Conservation (phyloP, 1,140 invertebrate species). For the Oscheius sp. region DNA sequence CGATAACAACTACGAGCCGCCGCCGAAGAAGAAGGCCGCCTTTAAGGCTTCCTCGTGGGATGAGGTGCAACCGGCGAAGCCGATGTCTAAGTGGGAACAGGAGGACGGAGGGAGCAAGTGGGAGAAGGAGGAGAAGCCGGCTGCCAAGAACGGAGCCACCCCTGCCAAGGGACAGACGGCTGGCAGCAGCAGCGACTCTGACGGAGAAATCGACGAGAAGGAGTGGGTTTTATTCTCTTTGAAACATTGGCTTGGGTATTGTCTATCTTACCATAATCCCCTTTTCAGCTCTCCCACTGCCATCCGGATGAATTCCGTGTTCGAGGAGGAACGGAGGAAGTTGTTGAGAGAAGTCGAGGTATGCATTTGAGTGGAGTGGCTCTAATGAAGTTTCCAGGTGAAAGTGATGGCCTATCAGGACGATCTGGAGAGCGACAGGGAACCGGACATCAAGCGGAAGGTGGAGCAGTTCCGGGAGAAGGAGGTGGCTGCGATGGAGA, state of each 20-base stretch:
- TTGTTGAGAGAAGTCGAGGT: slow-evolving; percentile 57
- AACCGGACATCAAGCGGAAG: slow-evolving; percentile 19
- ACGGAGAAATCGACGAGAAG: background rate
- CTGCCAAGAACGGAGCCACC: slow-evolving; percentile 12
- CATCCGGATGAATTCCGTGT: background rate
- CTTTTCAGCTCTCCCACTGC: background rate
- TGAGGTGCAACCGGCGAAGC: background rate
- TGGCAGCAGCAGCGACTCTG: slow-evolving; percentile 5
- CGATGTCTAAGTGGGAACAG: background rate
- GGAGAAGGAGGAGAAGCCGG: background rate
- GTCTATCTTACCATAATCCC: background rate
- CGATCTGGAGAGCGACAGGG: slow-evolving; percentile 49
- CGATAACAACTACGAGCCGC: slow-evolving; percentile 8
- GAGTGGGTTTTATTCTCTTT: background rate
- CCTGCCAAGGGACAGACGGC: background rate
- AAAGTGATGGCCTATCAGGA: slow-evolving; percentile 58
- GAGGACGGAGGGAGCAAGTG: slow-evolving; percentile 16
- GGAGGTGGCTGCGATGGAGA: slow-evolving; percentile 7
- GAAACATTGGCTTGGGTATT: background rate
- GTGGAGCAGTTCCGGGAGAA: slow-evolving; percentile 8
- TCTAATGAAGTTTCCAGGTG: too few species aligned
- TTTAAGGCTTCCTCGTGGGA: slow-evolving; percentile 36
- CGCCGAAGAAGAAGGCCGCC: slow-evolving; percentile 16
- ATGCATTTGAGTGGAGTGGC: too few species aligned
- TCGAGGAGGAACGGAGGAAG: slow-evolving; percentile 49